A percentile compares a stretch with the other conserved stretches of the same genome.
phyloP scores from a whole-genome alignment of 2,888 invertebrate species.

The Pemphredon lugubris region DNA sequence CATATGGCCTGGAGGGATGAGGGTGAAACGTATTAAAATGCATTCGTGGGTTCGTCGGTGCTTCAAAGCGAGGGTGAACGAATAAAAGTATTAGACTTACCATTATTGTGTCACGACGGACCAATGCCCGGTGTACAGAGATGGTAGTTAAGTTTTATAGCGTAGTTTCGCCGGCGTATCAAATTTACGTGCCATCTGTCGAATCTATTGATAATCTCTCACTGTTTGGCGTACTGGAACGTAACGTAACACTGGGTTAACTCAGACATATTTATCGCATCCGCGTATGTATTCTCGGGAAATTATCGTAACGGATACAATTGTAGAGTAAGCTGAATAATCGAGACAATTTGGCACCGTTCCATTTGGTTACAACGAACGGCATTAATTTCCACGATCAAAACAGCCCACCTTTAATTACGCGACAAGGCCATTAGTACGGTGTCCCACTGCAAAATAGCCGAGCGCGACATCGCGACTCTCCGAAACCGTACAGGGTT shows the following conservation, averaged over 20 bases:
- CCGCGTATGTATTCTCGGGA: no score
- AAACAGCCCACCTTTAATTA: conserved; percentile 20
- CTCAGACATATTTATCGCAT: no score
- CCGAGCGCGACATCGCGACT: no score
- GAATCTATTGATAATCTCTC: conserved; percentile 22
- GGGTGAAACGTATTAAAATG: conserved; percentile 67
- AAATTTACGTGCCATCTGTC: conserved; percentile 59
- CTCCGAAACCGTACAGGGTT: no score
- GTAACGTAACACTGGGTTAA: no score
- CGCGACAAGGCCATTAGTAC: not conserved
- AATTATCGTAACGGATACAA: not conserved
- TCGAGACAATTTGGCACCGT: conserved; percentile 19
- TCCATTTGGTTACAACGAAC: conserved; percentile 4
- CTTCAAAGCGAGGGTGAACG: conserved; percentile 35
- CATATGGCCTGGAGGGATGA: conserved; percentile 53
- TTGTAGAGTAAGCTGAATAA: conserved; percentile 7
- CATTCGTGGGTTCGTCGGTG: conserved; percentile 39
- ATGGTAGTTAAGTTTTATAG: conserved; percentile 30
- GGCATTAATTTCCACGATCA: not conserved
- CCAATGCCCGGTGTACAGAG: not conserved
- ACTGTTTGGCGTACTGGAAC: no score
- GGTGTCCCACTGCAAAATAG: not conserved
- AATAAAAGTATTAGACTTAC: conserved; percentile 52
- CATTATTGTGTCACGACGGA: conserved; percentile 42
- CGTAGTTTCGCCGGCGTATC: conserved; percentile 31